Conservation (phyloP, 2,888 invertebrate species). For the Acanthacorydalis orientalis region DNA sequence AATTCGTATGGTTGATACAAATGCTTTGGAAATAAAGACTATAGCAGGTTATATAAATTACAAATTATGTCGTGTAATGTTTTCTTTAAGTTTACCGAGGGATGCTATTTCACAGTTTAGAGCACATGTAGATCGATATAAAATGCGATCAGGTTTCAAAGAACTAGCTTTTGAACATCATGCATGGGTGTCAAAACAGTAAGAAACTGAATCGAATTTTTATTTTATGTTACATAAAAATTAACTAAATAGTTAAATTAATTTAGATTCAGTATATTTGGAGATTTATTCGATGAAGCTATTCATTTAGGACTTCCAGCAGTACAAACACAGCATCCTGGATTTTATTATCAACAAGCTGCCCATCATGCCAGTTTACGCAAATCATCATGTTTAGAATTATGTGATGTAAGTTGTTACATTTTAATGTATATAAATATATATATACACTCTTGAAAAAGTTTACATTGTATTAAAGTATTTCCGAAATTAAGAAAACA, state of each 20-base stretch:
- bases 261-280: constrained; percentile 56
- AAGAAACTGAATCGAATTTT: constrained; percentile 20
- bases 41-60: constrained; percentile 93
- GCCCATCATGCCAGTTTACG: constrained; percentile 73
- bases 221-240: background rate
- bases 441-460: too few species aligned
- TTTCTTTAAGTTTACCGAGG: constrained; percentile 72
- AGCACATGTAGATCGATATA: constrained; percentile 80
- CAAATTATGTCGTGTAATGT: constrained; percentile 83
- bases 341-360: constrained; percentile 89
- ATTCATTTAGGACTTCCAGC: constrained; percentile 82
- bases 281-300: constrained; percentile 91
- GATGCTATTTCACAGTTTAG: constrained; percentile 93
- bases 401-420: constrained; percentile 38
- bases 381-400: constrained; percentile 55
- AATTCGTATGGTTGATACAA: constrained; percentile 74
- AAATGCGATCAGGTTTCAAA: constrained; percentile 59
- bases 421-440: too few species aligned
- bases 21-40: constrained; percentile 82
- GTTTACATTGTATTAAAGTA: too few species aligned
- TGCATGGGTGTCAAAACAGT: constrained; percentile 91
- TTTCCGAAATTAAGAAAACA: too few species aligned
- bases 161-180: constrained; percentile 87
- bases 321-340: constrained; percentile 92
- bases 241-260: constrained; percentile 5